Percentiles rank a stretch among this genome's conserved stretches.
These are phyloP conservation scores for Mesocricetus auratus DNA, from an alignment of 2,113 vertebrate genomes.

Conservation along the genomic window DNA sequence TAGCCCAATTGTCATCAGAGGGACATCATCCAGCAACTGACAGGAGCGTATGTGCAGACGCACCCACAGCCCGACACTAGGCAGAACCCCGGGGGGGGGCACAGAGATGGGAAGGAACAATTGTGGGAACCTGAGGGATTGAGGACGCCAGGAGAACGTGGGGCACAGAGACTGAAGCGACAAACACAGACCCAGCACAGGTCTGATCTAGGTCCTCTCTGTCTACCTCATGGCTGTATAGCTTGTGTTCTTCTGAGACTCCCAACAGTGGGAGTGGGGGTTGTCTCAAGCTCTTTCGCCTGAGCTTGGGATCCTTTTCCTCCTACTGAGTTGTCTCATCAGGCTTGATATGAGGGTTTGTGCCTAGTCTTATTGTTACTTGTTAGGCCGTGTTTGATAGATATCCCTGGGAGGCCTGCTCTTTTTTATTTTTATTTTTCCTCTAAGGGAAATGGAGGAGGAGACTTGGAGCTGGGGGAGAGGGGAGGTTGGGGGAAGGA, in stretches of 20 bases:
- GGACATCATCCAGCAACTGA: neutral
- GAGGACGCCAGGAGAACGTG: neutral
- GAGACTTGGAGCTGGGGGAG: neutral
- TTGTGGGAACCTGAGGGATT: neutral
- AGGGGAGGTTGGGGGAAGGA: neutral
- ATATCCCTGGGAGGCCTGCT: neutral
- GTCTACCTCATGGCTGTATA: neutral
- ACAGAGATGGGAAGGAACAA: neutral
- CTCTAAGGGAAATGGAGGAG: neutral
- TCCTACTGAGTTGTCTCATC: neutral
- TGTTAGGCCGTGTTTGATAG: neutral
- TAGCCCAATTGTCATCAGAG: neutral
- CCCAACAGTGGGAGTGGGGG: neutral
- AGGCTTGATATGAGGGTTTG: neutral
- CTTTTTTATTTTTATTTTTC: neutral
- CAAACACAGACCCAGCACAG: no score
- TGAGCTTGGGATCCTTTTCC: neutral
- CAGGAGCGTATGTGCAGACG: neutral
- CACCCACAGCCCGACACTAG: neutral
- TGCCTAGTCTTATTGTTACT: neutral
- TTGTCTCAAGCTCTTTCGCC: neutral
- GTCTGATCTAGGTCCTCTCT: neutral
- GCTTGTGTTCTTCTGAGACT: neutral
- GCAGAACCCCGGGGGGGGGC: neutral
- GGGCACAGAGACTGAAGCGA: neutral